A percentile compares a stretch with the other conserved stretches of the same genome.
Evolutionary conservation across 2,113 vertebrate species (phyloP).

Genomic region (Phaethon lepturus): DNA sequence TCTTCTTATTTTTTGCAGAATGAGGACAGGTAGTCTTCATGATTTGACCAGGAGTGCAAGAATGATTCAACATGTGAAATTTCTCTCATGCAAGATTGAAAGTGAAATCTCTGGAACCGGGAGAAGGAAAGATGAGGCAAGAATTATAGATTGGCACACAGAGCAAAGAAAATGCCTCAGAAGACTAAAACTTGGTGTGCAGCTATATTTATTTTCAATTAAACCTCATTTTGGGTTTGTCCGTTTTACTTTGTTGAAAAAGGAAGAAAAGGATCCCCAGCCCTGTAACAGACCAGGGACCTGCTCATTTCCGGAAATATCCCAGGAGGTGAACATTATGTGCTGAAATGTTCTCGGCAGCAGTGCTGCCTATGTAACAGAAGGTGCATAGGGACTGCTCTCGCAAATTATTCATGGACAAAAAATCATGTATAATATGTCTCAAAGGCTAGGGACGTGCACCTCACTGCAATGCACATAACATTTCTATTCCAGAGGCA

Average conservation of each 20-base stretch:
- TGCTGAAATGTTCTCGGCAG: neutral
- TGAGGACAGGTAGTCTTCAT: neutral
- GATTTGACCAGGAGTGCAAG: neutral
- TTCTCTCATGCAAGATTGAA: neutral
- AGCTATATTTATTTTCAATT: neutral
- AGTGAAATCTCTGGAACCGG: neutral
- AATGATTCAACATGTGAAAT: neutral
- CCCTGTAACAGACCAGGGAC: neutral
- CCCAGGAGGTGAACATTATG: neutral
- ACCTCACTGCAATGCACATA: neutral
- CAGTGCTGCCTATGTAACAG: neutral
- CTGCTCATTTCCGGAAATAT: neutral
- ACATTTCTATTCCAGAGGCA: neutral
- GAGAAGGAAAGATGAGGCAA: neutral
- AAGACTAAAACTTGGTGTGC: neutral
- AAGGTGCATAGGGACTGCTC: neutral
- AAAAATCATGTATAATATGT: conserved; percentile 61
- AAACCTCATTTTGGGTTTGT: neutral
- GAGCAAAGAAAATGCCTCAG: neutral
- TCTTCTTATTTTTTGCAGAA: neutral
- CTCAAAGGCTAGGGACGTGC: neutral
- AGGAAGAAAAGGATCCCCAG: neutral
- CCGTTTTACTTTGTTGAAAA: neutral
- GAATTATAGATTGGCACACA: neutral
- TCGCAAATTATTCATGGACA: conserved; percentile 37